phyloP scores from a whole-genome alignment of 2,797 vertebrate genomes.

The Pagetopsis macropterus region DNA sequence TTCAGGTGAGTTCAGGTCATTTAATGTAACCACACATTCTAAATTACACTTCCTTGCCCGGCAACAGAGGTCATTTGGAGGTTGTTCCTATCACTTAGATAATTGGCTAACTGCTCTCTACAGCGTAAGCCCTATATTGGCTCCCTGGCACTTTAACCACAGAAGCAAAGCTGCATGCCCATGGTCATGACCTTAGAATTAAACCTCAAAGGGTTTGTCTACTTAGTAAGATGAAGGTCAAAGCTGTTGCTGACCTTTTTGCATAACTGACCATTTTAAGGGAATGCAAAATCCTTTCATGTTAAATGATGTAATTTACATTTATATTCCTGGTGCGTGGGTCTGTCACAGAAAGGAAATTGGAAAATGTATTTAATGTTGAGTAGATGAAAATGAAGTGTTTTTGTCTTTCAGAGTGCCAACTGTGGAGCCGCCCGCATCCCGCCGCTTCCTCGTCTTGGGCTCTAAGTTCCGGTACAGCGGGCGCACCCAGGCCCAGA shows the following conservation, averaged over 20 bases:
- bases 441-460: slow-evolving; percentile 89
- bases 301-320: background rate
- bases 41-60: slow-evolving; percentile 27
- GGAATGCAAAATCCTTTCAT: slow-evolving; percentile 3
- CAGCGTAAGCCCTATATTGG: slow-evolving; percentile 59
- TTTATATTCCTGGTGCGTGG: background rate
- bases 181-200: slow-evolving; percentile 20
- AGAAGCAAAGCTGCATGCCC: slow-evolving; percentile 13
- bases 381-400: slow-evolving; percentile 4
- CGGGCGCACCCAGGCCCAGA: slow-evolving; percentile 94
- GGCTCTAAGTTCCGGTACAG: slow-evolving; percentile 96
- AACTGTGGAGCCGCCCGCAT: slow-evolving; percentile 90
- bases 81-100: slow-evolving; percentile 36
- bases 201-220: slow-evolving; percentile 30
- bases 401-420: slow-evolving; percentile 82
- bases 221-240: slow-evolving; percentile 23
- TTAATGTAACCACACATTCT: background rate
- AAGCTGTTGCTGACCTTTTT: slow-evolving; percentile 35
- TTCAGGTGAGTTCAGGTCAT: slow-evolving; percentile 88
- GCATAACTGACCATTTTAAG: slow-evolving; percentile 22
- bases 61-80: slow-evolving; percentile 42
- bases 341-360: background rate
- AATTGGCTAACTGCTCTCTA: slow-evolving; percentile 62
- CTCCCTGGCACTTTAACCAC: slow-evolving; percentile 43
- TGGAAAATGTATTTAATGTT: background rate